Base-by-base conservation (phyloP, 1,140 invertebrate genomes). In the Trypoxylus dichotomus region DNA sequence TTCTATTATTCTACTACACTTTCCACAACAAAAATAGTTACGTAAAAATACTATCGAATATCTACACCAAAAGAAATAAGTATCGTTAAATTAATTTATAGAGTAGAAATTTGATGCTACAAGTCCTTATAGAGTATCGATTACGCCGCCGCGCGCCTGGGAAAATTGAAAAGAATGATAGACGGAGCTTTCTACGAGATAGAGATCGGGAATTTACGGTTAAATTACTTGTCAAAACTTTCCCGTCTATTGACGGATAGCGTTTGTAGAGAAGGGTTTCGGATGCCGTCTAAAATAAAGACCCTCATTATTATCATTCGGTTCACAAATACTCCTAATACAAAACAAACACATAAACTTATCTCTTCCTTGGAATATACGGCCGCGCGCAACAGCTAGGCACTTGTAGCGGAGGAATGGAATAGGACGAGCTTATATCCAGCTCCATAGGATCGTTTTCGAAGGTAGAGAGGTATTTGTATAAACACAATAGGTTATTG, bases 401-500 rank as follows among this genome's bases (percentile, higher is more conserved):
- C 47, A 19, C 7, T 58, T 21, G 47, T 58, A 19, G 15, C 47
- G 5, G 15, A 37, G 32, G 32, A 29, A 68, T 19, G 60, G 24
- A 68, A 24, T 24, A 24, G 7, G 24, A 68, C 13, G 60, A 13
- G 13, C 1, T 7, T 10, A 24, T 68, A 25, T 68, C 60, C 7
- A 68, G 19, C 15, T 29, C 19, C 24, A 68, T 29, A 68, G 60
- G 27, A 27, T 68, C 19, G 60, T 68, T 68, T 37, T 24, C 21
- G 60, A 68, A 68, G 13, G 47, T 3, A 58, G 32, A 37, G 32
- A 37, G 27, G 60, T 68, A 68, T 68, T 68, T 68, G 60, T 68
- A 68, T 68, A 68, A 68, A 68, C 60, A 68, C 60, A 68, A 68
- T 68, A 68, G 60, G 21, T 68, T 68, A 68, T 68, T 68, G 60